Percentiles rank a stretch among this genome's conserved stretches.
Conservation (phyloP, 1,140 invertebrate genomes). For the Drosophila nannoptera region DNA sequence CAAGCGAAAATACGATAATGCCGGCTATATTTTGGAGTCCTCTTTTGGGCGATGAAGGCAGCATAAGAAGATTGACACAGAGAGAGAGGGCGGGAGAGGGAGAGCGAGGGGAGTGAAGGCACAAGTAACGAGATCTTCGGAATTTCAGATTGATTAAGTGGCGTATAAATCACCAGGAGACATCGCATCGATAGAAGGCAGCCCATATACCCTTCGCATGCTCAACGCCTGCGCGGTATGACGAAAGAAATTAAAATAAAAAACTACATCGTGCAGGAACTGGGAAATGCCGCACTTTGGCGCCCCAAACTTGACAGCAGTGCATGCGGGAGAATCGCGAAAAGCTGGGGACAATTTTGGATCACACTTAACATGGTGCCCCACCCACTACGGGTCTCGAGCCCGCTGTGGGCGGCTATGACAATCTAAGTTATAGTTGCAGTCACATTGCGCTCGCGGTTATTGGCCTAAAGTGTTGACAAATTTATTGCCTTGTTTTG, state of each 20-base stretch:
- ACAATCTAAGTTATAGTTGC: slow-evolving; percentile 29
- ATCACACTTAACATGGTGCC: slow-evolving; percentile 7
- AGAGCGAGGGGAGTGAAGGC: not conserved
- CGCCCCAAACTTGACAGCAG: slow-evolving; percentile 48
- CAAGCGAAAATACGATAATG: slow-evolving; percentile 55
- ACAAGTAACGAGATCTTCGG: not conserved
- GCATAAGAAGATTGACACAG: not conserved
- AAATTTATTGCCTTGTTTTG: slow-evolving; percentile 75
- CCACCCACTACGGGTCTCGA: not conserved
- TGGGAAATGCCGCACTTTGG: slow-evolving; percentile 55
- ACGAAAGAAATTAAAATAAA: slow-evolving; percentile 32
- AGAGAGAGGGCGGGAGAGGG: not conserved
- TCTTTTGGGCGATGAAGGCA: not conserved
- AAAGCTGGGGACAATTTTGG: slow-evolving; percentile 44
- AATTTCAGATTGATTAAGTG: too few relatives aligned
- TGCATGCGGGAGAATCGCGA: slow-evolving; percentile 10
- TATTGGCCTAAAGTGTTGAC: slow-evolving; percentile 65
- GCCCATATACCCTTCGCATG: not conserved
- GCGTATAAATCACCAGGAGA: too few relatives aligned
- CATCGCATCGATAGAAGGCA: too few relatives aligned
- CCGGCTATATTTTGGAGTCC: slow-evolving; percentile 38
- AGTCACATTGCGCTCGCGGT: slow-evolving; percentile 24
- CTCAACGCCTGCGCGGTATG: slow-evolving; percentile 14
- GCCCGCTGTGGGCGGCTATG: not conserved
- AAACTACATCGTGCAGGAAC: slow-evolving; percentile 58